phyloP scores from a whole-genome alignment of 2,113 vertebrate species.

The Tetrax tetrax region DNA sequence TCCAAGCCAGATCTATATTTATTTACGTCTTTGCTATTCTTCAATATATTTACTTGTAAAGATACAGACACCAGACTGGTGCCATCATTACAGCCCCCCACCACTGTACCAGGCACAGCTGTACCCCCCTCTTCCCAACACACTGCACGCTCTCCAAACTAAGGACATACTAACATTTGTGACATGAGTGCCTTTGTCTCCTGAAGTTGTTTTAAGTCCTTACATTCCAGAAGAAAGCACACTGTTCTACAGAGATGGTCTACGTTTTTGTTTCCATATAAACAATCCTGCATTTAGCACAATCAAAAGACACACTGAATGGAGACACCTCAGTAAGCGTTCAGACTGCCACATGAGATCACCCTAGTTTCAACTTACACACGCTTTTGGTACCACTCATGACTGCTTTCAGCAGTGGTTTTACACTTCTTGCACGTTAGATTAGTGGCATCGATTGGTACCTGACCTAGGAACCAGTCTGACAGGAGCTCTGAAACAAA shows the following conservation, averaged over 20 bases:
- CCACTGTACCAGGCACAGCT: neutral
- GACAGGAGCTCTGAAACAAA: neutral
- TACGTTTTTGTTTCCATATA: neutral
- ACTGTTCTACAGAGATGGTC: neutral
- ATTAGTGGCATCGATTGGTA: neutral
- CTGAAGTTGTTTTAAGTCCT: neutral
- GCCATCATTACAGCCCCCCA: neutral
- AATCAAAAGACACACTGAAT: neutral
- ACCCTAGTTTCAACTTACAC: neutral
- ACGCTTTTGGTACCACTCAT: fast-evolving
- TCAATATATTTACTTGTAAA: neutral
- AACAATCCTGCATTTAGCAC: neutral
- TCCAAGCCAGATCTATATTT: neutral
- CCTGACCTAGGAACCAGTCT: neutral
- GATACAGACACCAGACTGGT: neutral
- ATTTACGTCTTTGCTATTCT: neutral
- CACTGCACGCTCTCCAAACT: neutral
- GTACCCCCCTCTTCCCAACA: neutral
- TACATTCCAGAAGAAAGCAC: neutral
- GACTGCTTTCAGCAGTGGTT: neutral
- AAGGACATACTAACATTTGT: neutral
- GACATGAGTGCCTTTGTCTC: neutral
- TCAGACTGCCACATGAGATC: neutral
- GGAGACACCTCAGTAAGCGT: neutral
- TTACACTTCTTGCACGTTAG: neutral